Evolutionary conservation across 2,113 vertebrate species (phyloP), one percentile per base, ranked within the genome.

Genomic region (Galeopterus variegatus): DNA sequence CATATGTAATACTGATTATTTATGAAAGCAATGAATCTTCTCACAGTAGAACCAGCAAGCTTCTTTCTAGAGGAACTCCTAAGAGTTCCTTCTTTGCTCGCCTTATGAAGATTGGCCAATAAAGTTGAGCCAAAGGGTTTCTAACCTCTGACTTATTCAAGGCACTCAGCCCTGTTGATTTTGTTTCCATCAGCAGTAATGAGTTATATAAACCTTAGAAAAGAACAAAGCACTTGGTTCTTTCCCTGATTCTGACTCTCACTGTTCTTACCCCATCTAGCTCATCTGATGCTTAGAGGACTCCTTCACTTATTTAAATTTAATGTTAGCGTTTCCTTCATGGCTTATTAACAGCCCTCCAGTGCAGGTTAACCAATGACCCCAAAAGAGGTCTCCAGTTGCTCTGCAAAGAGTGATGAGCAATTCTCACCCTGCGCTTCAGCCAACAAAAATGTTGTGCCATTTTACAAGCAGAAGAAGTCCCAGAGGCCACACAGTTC

Each of bases 371-470:
- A 93, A 84, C 84, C 88, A 87, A 8, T 88, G 88, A 89, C 92
- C 82, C 92, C 1, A 0, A 79, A 85, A 91, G 54, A 95, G 92
- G 76, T 91, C 95, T 95, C 90, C 72, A 82, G 89, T 86, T 95
- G 41, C 95, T 96, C 69, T 77, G 62, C 41, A 93, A 93, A 93
- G 73, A 23, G 62, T 69, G 95, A 64, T 95, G 96, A 97, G 86
- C 97, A 94, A 97, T 95, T 97, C 86, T 88, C 95, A 94, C 96
- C 92, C 89, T 95, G 96, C 48, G 79, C 82, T 85, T 64, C 33
- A 48, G 97, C 97, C 97, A 98, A 98, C 93, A 95, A 97, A 97
- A 98, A 97, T 36, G 73, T 95, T 93, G 89, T 75, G 92, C 72
- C 77, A 52, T 94, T 98, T 97, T 96, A 97, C 56, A 95, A 96